Evolutionary conservation across 2,113 vertebrate species (phyloP), one percentile per base, ranked within the genome.

Genomic region (Ctenomys sociabilis): DNA sequence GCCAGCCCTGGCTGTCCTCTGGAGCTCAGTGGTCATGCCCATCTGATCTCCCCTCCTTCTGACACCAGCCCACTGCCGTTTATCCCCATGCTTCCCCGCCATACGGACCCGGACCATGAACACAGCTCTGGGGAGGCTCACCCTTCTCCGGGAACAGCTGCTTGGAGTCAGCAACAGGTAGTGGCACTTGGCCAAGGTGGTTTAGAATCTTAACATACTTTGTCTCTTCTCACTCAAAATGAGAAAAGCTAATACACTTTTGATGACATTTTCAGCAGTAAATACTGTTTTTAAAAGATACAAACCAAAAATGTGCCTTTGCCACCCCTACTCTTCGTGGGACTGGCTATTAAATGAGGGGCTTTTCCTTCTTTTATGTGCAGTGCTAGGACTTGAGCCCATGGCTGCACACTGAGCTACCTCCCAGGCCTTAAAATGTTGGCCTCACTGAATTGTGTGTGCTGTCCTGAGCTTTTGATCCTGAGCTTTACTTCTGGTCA

Each of bases 211-310:
- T 85, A 90, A 93, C 87, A 90, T 88, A 72, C 75, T 97, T 85
- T 94, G 90, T 90, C 95, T 94, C 59, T 90, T 95, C 88, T 95
- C 92, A 96, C 95, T 95, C 93, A 75, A 94, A 83, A 85, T 89
- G 87, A 93, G 96, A 94, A 93, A 95, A 93, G 94, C 90, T 96
- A 90, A 97, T 86, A 85, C 59, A 94, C 81, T 95, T 94, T 96
- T 96, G 70, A 68, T 95, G 86, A 73, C 94, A 85, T 93, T 95
- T 96, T 88, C 87, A 89, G 83, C 91, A 90, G 84, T 91, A 91
- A 96, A 92, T 87, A 91, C 64, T 9, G 40, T 49, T 59, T 94
- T 90, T 30, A 81, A 95, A 96, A 89, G 85, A 96, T 13, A 77
- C 0, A 63, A 89, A 75, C 26, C 26, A 63, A 94, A 93, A 94